phyloP scores from a whole-genome alignment of 2,113 vertebrate species.

The Lagopus leucura region DNA sequence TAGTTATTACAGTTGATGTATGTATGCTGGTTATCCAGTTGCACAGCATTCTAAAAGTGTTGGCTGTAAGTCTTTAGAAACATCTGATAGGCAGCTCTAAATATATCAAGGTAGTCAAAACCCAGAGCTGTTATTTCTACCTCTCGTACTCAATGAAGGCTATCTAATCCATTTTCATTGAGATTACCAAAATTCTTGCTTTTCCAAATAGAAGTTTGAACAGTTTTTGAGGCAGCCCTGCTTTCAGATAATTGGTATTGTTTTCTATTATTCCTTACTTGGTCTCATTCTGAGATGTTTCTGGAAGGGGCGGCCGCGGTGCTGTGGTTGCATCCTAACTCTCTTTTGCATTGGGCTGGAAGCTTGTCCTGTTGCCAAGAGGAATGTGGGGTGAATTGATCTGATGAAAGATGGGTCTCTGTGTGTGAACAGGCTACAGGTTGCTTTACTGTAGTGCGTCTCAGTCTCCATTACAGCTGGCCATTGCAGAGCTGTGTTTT shows the following conservation, averaged over 20 bases:
- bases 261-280: not conserved
- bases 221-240: not conserved
- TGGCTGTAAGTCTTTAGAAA: not conserved
- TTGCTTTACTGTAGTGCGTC: not conserved
- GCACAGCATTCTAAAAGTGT: not conserved
- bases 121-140: not conserved
- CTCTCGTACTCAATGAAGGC: not conserved
- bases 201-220: not conserved
- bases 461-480: not conserved
- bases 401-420: not conserved
- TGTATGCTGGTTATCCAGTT: not conserved
- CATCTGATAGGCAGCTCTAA: not conserved
- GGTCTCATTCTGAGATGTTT: not conserved
- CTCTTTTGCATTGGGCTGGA: not conserved
- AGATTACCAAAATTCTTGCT: not conserved
- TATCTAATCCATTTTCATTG: not conserved
- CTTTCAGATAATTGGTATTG: not conserved
- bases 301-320: not conserved
- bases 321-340: not conserved
- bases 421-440: not conserved
- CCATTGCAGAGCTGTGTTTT: not conserved
- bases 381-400: not conserved
- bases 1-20: not conserved
- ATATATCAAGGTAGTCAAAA: not conserved
- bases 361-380: not conserved